phyloP scores from a whole-genome alignment of 2,113 vertebrate species.

The Sceloporus tristichus region DNA sequence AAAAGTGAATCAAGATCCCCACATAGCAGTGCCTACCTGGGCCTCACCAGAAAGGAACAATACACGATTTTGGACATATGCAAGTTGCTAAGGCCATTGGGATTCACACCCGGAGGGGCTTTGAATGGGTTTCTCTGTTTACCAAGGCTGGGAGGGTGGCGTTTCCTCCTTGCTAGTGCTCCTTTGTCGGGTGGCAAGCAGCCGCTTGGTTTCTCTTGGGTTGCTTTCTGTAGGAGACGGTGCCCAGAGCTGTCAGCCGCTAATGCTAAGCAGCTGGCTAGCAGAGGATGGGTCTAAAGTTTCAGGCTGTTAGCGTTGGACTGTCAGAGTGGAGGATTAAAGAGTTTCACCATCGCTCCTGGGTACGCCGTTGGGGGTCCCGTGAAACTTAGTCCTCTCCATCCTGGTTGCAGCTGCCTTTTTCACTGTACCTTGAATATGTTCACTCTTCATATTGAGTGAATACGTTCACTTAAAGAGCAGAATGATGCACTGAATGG shows the following conservation, averaged over 20 bases:
- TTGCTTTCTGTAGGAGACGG: slow-evolving; percentile 42
- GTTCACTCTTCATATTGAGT: too few relatives aligned
- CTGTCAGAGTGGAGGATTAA: slow-evolving; percentile 83
- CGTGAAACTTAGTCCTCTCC: slow-evolving; percentile 40
- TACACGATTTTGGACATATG: not conserved
- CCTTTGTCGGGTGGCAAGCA: slow-evolving; percentile 43
- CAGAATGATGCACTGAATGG: too few relatives aligned
- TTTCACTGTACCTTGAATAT: too few relatives aligned
- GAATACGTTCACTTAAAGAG: too few relatives aligned
- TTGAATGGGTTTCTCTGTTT: not conserved
- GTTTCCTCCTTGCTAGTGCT: slow-evolving; percentile 6
- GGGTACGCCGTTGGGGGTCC: slow-evolving; percentile 78
- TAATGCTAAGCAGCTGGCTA: slow-evolving; percentile 78
- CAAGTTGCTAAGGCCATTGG: not conserved
- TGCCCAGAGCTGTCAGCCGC: slow-evolving; percentile 78
- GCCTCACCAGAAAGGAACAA: not conserved
- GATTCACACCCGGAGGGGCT: not conserved
- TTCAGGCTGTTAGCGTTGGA: slow-evolving; percentile 80
- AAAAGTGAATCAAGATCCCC: not conserved
- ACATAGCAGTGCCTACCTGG: too few relatives aligned
- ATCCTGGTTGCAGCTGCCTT: too few relatives aligned
- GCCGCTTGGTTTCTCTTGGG: slow-evolving; percentile 19
- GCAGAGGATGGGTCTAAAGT: slow-evolving; percentile 79
- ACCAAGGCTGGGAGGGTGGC: not conserved
- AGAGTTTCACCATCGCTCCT: slow-evolving; percentile 73